Base-by-base conservation (phyloP, 2,888 invertebrate genomes). In the Pseudoips prasinana region DNA sequence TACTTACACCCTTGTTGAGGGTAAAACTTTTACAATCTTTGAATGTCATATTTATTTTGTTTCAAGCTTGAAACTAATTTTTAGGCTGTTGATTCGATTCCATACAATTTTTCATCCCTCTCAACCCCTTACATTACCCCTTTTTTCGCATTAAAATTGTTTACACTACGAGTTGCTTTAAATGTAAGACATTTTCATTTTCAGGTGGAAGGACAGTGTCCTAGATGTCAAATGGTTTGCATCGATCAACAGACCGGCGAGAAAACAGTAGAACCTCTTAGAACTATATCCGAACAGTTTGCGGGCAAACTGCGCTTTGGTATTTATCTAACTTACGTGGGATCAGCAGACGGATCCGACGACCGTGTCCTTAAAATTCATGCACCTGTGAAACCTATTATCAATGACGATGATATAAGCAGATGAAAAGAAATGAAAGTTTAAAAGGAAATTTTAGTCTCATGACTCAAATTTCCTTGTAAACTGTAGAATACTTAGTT, bases 151-250 rank as follows among this genome's bases (percentile, higher is more conserved):
- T n/a, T n/a, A n/a, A n/a, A n/a, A n/a, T n/a, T n/a, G n/a, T n/a
- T n/a, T n/a, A n/a, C n/a, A n/a, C n/a, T n/a, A n/a, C n/a, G n/a
- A n/a, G n/a, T n/a, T n/a, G n/a, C n/a, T n/a, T n/a, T n/a, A n/a
- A n/a, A n/a, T n/a, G n/a, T n/a, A n/a, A n/a, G n/a, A n/a, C n/a
- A n/a, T n/a, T n/a, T n/a, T n/a, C n/a, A n/a, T n/a, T n/a, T n/a
- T 32, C 81, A 95, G 93, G 92, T 93, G 30, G 92, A 93, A 52
- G 96, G 95, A 0, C 91, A 92, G 23, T 98, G 98, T 66, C 93
- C 93, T 1, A 91, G 98, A 33, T 99, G 98, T 71, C 96, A 97
- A 79, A 98, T 98, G 96, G 94, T 99, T 38, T 98, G 98, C 72
- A 94, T 98, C 41, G 94, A 98, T 78, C 98, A 97, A 81, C 86